Conservation (phyloP, 2,888 invertebrate species). For the Microctonus brassicae region DNA sequence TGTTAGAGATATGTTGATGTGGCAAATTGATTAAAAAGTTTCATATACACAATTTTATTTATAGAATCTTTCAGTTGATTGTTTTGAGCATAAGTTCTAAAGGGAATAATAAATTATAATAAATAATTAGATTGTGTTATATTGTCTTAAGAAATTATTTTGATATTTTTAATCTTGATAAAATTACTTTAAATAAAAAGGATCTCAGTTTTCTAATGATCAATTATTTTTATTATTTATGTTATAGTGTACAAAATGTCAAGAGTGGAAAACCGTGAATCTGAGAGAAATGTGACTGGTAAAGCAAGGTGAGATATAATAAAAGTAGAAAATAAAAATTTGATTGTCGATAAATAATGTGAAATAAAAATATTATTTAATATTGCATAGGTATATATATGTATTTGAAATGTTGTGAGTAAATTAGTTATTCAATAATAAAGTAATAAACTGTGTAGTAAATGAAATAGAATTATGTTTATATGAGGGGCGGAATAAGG, state of each 20-base stretch:
- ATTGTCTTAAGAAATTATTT: background rate
- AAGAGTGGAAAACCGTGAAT: slow-evolving; percentile 54
- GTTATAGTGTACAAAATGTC: slow-evolving; percentile 60
- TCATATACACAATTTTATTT: background rate
- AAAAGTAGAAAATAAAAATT: background rate
- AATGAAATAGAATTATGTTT: background rate
- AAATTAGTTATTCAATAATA: background rate
- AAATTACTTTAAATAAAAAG: background rate
- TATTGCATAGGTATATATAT: background rate
- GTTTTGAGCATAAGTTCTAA: no score
- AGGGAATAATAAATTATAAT: no score
- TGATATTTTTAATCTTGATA: no score
- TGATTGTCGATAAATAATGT: no score
- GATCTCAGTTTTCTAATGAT: background rate
- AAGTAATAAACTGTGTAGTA: background rate
- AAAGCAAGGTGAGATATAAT: slow-evolving; percentile 58
- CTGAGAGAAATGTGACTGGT: slow-evolving; percentile 58
- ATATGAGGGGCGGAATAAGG: background rate
- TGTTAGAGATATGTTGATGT: no score
- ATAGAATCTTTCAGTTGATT: background rate
- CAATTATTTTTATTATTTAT: slow-evolving; percentile 18
- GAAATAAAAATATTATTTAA: background rate
- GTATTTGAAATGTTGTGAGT: background rate
- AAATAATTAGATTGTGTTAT: no score
- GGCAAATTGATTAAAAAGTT: background rate